Base-by-base conservation (phyloP, 2,888 invertebrate species). In the Byasa hedistus region DNA sequence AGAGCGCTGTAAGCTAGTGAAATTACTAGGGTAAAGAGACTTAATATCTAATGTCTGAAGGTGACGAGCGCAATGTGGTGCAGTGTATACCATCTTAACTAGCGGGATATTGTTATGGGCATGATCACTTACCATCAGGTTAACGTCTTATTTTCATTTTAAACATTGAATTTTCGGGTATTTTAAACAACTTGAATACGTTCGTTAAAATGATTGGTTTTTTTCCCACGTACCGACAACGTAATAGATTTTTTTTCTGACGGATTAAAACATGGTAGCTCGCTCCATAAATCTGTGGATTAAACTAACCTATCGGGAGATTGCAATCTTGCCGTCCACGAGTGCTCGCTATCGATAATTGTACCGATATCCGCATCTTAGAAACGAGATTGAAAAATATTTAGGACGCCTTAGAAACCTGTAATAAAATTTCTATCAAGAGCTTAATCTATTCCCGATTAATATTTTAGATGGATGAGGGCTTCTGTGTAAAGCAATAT, bases 261-360 rank as follows among this genome's bases (percentile, higher is more conserved):
- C 76, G 80, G 82, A 87, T 85, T 87, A 85, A 87, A 86, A 80
- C 79, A 79, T 81, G 79, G 85, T 80, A 82, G 86, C 82, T 71
- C 71, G 74, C 75, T 77, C 87, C 80, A 88, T 90, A 89, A 89
- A 89, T 89, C 86, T 84, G 76, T 79, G 83, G 87, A 87, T 87
- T 87, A 84, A 87, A 85, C 87, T 80, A 83, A 87, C 88, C 85
- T 81, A 87, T 87, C 86, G 79, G 68, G 76, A 86, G 89, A 89
- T 89, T 84, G 84, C 84, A 79, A 90, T 89, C 89, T 84, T 76
- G 70, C 76, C 82, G 81, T 81, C 81, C 81, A 80, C 83, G 79
- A 77, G 79, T 78, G 73, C 73, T 70, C 75, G 79, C 82, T 81
- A 80, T 84, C 85, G 88, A 87, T 89, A 89, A 89, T 87, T 88